These are phyloP conservation scores for Megamerina dolium DNA, from an alignment of 2,888 invertebrate species.

Conservation along the genomic window DNA sequence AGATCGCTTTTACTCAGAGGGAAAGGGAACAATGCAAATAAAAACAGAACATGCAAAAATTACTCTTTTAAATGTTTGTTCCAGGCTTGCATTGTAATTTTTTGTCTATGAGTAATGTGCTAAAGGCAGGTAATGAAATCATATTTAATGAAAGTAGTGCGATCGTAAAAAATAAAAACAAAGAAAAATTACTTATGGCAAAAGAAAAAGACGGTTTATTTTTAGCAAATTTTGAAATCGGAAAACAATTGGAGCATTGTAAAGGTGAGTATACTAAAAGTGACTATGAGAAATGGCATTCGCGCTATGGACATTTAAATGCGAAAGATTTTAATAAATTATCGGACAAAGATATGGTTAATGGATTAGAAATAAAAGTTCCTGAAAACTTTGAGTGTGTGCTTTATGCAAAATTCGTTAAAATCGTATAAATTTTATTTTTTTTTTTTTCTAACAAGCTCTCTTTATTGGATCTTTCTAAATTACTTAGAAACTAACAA, in stretches of 20 bases:
- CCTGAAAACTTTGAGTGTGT: conserved; percentile 6
- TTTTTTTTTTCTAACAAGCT: too few relatives aligned
- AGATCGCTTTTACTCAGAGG: conserved; percentile 9
- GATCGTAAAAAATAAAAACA: too few relatives aligned
- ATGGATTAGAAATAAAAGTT: conserved; percentile 5
- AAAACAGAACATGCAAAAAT: conserved; percentile 9
- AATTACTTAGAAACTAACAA: too few relatives aligned
- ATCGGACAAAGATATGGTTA: too few relatives aligned
- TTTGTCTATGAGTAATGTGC: conserved; percentile 11
- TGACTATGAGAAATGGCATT: conserved; percentile 1
- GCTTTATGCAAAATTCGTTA: conserved; percentile 5
- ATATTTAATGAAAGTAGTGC: too few relatives aligned
- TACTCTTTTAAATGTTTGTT: conserved; percentile 11
- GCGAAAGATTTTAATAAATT: too few relatives aligned
- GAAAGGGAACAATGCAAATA: conserved; percentile 11
- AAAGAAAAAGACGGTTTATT: not conserved
- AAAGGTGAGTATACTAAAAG: not conserved
- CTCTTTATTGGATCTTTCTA: too few relatives aligned
- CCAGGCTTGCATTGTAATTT: conserved; percentile 14
- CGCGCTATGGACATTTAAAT: too few relatives aligned
- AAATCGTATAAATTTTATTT: not conserved
- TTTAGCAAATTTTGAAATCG: not conserved
- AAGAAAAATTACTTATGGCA: not conserved
- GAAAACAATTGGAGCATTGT: too few relatives aligned
- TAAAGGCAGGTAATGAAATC: too few relatives aligned